A percentile compares a stretch with the other conserved stretches of the same genome.
These are phyloP conservation scores for Antedon mediterranea DNA, from an alignment of 53 echinoderm and acorn worm genomes.

Conservation along the genomic window DNA sequence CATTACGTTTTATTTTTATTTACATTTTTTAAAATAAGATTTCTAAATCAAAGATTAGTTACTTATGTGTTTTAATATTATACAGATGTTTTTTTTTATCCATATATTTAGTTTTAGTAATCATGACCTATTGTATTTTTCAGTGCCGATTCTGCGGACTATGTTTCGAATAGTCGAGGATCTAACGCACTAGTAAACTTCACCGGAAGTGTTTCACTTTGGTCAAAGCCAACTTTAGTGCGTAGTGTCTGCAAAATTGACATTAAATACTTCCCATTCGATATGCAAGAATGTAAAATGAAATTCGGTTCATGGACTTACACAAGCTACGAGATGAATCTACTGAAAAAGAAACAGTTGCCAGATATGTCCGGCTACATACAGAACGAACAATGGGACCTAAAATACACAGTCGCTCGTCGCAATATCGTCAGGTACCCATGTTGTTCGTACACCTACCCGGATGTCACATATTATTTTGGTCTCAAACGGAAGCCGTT, in stretches of 20 bases:
- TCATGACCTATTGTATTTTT: background rate
- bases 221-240: constrained; percentile 89
- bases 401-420: constrained; percentile 57
- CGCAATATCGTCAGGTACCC: constrained; percentile 48
- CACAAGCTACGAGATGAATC: constrained; percentile 75
- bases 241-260: constrained; percentile 91
- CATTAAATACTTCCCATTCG: constrained; percentile 96
- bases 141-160: constrained; percentile 91
- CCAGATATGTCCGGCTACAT: constrained; percentile 58
- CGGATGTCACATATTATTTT: constrained; percentile 87
- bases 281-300: constrained; percentile 84
- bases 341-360: constrained; percentile 21
- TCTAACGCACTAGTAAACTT: constrained; percentile 64
- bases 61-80: too few species aligned
- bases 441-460: constrained; percentile 78
- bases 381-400: constrained; percentile 83
- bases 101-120: too few species aligned
- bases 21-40: too few species aligned
- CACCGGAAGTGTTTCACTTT: constrained; percentile 44
- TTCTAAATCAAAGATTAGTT: too few species aligned
- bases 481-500: constrained; percentile 79
- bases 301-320: constrained; percentile 99
- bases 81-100: too few species aligned
- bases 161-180: constrained; percentile 63
- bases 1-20: too few species aligned